A percentile compares a stretch with the other conserved stretches of the same genome.
phyloP scores from a whole-genome alignment of 1,140 invertebrate species.

The Heliconius melpomene region DNA sequence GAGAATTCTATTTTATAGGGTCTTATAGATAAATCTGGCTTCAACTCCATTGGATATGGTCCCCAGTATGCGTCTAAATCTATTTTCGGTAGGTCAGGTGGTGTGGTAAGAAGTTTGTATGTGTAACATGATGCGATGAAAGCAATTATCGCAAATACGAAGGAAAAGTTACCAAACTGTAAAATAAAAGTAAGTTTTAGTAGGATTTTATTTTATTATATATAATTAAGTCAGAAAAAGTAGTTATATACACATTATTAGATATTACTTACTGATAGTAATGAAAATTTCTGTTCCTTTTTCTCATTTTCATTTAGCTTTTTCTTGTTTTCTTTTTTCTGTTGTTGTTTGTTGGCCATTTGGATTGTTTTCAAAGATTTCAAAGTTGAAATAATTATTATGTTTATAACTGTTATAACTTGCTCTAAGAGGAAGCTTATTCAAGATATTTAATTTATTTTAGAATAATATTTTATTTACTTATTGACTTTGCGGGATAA shows the following conservation, averaged over 20 bases:
- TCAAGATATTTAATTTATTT: background rate
- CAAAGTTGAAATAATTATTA: background rate
- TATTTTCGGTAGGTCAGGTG: constrained; percentile 52
- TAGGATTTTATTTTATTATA: background rate
- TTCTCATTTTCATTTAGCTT: constrained; percentile 24
- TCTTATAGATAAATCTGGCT: constrained; percentile 62
- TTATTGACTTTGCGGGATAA: background rate
- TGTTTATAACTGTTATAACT: background rate
- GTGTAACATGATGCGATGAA: constrained; percentile 43
- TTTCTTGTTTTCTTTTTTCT: constrained; percentile 37
- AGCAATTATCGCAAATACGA: constrained; percentile 32
- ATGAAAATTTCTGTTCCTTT: constrained; percentile 13
- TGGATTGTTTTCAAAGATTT: background rate
- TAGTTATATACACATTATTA: no score
- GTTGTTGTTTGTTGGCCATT: constrained; percentile 39
- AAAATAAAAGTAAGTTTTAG: constrained; percentile 25
- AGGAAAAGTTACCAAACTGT: constrained; percentile 45
- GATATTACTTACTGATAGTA: constrained; percentile 15
- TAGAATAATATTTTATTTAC: background rate
- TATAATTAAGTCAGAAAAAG: background rate
- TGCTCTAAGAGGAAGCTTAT: background rate
- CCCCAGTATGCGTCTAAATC: constrained; percentile 69
- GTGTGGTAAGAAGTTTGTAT: constrained; percentile 42
- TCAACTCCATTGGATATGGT: constrained; percentile 55
- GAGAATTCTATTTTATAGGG: constrained; percentile 70